Evolutionary conservation across 2,888 invertebrate species (phyloP), one percentile per base, ranked within the genome.

Genomic region (Idaea aversata): DNA sequence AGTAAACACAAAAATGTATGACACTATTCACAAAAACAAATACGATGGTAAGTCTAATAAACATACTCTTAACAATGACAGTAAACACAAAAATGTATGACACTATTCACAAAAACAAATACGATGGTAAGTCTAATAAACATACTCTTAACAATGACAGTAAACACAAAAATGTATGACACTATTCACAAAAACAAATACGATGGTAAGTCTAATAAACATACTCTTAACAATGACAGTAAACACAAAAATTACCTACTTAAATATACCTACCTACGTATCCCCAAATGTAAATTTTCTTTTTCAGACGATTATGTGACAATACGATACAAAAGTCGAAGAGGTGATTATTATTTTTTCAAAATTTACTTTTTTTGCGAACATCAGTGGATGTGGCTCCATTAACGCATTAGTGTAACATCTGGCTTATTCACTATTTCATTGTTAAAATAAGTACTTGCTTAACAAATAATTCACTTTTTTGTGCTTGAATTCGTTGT

Each of bases 291-390:
- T 77, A 72, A 78, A 85, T 86, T 91, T 93, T 88, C 88, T 93
- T 94, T 96, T 96, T 86, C 97, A 98, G 97, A 97, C 94, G 97
- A 97, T 94, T 97, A 95, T 95, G 95, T 97, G 94, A 97, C 97
- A 84, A 95, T 98, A 90, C 96, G 96, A 93, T 98, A 98, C 95
- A 97, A 97, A 94, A 96, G 96, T 90, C 95, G 95, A 88, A 95
- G 96, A 97, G 97, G 97, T 97, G 95, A 95, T 93, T 94, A 94
- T 93, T 78, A 62, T 73, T 72, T 75, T 73, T 72, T 69, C 67
- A 79, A 82, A 84, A 84, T 78, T 72, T 80, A 84, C 86, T 81
- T 82, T 25, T n/a, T 74, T 72, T 76, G 72, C 72, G 75, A 71
- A 70, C 71, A 76, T 82, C 79, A 85, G 87, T 87, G 84, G 84